Evolutionary conservation across 92 coral and sea anemone species (phyloP).

Genomic region (Epizoanthus fatuus): DNA sequence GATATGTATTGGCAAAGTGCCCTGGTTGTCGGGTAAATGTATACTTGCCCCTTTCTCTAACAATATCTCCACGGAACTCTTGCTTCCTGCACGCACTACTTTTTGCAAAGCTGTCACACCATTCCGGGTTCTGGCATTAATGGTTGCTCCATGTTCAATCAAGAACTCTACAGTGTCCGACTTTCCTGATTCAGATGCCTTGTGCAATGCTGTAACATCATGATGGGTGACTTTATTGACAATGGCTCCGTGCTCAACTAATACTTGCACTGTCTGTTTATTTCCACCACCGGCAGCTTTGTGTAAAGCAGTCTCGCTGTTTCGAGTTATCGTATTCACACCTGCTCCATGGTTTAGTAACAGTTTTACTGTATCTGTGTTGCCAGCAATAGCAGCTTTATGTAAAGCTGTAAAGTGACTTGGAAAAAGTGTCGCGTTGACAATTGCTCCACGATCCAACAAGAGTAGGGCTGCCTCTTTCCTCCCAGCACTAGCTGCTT

Average conservation of each 20-base stretch:
- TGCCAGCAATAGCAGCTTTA: neutral
- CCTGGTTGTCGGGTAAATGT: neutral
- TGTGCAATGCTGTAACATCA: constrained; percentile 22
- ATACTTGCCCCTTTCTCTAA: constrained; percentile 17
- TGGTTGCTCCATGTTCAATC: constrained; percentile 17
- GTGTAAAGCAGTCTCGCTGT: constrained; percentile 31
- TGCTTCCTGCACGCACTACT: constrained; percentile 17
- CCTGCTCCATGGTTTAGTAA: constrained; percentile 1
- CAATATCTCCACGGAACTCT: neutral
- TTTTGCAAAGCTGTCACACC: constrained; percentile 25
- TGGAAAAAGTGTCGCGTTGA: neutral
- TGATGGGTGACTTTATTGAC: neutral
- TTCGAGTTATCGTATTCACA: constrained; percentile 1
- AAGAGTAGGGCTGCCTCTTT: neutral
- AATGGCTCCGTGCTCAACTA: constrained; percentile 10
- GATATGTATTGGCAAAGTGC: constrained; percentile 5
- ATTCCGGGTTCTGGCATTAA: constrained; percentile 4
- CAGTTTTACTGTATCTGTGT: neutral
- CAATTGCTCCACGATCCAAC: neutral
- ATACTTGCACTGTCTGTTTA: neutral
- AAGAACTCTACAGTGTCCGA: neutral
- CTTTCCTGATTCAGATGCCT: constrained; percentile 14
- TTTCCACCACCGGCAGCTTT: constrained; percentile 14
- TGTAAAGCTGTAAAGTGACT: neutral
- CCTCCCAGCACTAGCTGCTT: constrained; percentile 11